Evolutionary conservation across 2,888 invertebrate species (phyloP).

Genomic region (Lasius fuliginosus): DNA sequence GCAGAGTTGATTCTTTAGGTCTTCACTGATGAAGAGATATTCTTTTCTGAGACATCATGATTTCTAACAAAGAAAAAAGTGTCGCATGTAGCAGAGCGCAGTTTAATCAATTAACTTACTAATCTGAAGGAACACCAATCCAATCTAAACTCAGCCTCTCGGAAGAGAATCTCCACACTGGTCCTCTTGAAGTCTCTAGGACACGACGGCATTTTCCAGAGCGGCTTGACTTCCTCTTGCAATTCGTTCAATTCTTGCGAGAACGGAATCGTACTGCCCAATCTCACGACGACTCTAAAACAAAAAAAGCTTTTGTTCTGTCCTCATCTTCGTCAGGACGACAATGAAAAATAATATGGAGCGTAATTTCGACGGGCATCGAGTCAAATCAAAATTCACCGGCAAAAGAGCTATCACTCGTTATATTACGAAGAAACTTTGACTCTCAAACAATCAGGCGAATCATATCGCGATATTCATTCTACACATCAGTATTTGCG

Average conservation of each 20-base stretch:
- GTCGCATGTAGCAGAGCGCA: not conserved
- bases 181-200: constrained; percentile 94
- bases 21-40: not conserved
- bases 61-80: not conserved
- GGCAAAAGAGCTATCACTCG: not conserved
- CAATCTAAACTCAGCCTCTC: constrained; percentile 92
- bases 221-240: constrained; percentile 93
- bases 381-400: not conserved
- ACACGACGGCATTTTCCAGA: constrained; percentile 92
- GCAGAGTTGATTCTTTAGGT: not conserved
- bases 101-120: constrained; percentile 86
- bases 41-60: not conserved
- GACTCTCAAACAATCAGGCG: not conserved
- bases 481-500: constrained; percentile 34
- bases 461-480: constrained; percentile 44
- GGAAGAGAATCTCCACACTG: constrained; percentile 93
- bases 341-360: not conserved
- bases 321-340: not conserved
- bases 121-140: constrained; percentile 97
- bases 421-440: constrained; percentile 21
- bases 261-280: constrained; percentile 93
- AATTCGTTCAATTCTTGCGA: constrained; percentile 90
- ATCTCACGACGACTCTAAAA: constrained; percentile 92
- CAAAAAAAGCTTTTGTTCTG: constrained; percentile 25
- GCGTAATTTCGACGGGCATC: not conserved